Evolutionary conservation across 2,113 vertebrate species (phyloP), one percentile per base, ranked within the genome.

Genomic region (Ochotona princeps): DNA sequence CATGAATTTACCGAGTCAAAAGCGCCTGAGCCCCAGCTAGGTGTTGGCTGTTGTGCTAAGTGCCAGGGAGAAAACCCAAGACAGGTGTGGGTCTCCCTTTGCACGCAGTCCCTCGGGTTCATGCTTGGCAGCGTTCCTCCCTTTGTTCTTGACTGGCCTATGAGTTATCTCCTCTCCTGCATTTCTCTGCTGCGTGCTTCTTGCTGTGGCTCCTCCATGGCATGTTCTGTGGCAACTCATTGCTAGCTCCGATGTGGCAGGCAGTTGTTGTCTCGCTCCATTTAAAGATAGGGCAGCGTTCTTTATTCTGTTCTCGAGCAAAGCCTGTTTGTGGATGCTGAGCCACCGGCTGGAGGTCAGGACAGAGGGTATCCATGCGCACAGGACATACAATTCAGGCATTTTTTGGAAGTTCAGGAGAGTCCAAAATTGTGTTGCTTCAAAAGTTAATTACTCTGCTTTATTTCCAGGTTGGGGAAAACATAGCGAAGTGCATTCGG

Each of bases 121-220:
- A 10, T 84, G 73, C n/a, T 82, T 85, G 38, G 28, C 60, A 49
- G 79, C 38, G 8, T 57, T 79, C 12, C 9, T 74, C 75, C 15
- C 85, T 94, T 92, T 92, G 95, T 93, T 91, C 72, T 65, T 32
- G n/a, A 49, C 85, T 93, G 87, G 61, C 92, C n/a, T 75, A 83
- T 23, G 60, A 66, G 86, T 38, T 51, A 23, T 23, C 30, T 23
- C 18, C 79, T 75, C 65, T 74, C n/a, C 30, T 35, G 8, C 18
- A 63, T 84, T 75, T 57, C 51, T 81, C 49, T 3, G 2, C 65
- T 82, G 30, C 17, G 3, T 35, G 1, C 82, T 96, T 79, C 80
- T 18, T 79, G 70, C 51, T 32, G 7, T 79, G 5, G 47, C 75
- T 90, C 47, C 32, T 61, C 63, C 76, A 23, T 51, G 69, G n/a